Percentiles rank a stretch among this genome's conserved stretches.
Evolutionary conservation across 2,888 invertebrate genomes (phyloP).

Genomic region (Sericinus montela): DNA sequence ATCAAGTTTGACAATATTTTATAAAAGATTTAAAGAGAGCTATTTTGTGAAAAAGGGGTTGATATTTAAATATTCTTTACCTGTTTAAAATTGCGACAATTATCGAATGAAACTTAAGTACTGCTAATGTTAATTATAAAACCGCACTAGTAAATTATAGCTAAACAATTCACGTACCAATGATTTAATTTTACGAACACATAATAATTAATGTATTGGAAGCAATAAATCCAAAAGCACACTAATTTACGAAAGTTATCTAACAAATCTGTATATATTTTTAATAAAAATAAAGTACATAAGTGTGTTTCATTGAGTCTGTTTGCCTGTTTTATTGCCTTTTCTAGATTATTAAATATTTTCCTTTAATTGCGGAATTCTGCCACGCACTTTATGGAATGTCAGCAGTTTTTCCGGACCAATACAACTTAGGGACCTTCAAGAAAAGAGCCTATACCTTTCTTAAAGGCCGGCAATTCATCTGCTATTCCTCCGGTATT

Average conservation of each 20-base stretch:
- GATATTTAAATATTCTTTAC: constrained; percentile 26
- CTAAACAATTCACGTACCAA: constrained; percentile 1
- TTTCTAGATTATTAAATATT: too few species aligned
- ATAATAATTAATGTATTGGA: background rate
- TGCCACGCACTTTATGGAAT: too few species aligned
- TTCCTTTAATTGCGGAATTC: too few species aligned
- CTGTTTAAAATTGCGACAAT: background rate
- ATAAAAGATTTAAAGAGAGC: constrained; percentile 46
- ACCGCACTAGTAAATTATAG: constrained; percentile 4
- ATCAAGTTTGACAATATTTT: constrained; percentile 57
- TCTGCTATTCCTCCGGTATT: too few species aligned
- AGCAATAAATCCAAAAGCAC: constrained; percentile 16
- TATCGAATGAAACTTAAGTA: background rate
- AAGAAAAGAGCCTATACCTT: too few species aligned
- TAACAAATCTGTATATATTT: constrained; percentile 50
- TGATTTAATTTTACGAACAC: background rate
- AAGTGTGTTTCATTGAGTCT: constrained; percentile 27
- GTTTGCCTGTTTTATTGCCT: too few species aligned
- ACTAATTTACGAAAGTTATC: constrained; percentile 14
- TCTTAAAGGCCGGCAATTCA: too few species aligned
- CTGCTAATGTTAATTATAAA: background rate
- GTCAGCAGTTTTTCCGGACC: too few species aligned
- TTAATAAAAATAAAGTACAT: constrained; percentile 49
- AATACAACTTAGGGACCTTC: too few species aligned
- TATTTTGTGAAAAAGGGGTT: constrained; percentile 43